phyloP scores from a whole-genome alignment of 2,888 invertebrate genomes.

The Polyploca ridens region DNA sequence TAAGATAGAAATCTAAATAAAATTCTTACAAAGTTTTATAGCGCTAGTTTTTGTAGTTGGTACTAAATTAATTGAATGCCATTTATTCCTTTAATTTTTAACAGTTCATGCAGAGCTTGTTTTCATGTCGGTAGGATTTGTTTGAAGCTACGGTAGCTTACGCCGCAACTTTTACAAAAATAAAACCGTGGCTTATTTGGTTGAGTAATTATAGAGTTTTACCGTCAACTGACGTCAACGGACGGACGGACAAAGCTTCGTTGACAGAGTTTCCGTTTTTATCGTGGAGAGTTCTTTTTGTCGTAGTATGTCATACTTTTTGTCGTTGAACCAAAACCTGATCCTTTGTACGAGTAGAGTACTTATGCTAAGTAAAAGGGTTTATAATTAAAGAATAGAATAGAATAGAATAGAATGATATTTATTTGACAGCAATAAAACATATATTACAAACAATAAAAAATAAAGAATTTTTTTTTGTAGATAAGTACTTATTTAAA shows the following conservation, averaged over 20 bases:
- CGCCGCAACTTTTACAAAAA: background rate
- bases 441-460: too few relatives aligned
- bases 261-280: constrained; percentile 10
- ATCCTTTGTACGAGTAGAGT: too few relatives aligned
- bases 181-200: constrained; percentile 3
- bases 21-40: background rate
- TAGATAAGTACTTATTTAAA: too few relatives aligned
- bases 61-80: background rate
- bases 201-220: constrained; percentile 9
- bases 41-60: background rate
- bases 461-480: too few relatives aligned
- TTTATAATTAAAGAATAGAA: too few relatives aligned
- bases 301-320: background rate
- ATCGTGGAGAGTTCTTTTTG: background rate
- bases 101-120: background rate
- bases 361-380: too few relatives aligned
- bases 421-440: too few relatives aligned
- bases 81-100: background rate
- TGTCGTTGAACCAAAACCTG: too few relatives aligned
- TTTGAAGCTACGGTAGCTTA: background rate
- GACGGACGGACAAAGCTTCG: constrained; percentile 10
- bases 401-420: too few relatives aligned
- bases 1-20: background rate
- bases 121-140: background rate
- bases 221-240: background rate